Evolutionary conservation across 2,113 vertebrate species (phyloP), one percentile per base, ranked within the genome.

Genomic region (Todiramphus chloris): DNA sequence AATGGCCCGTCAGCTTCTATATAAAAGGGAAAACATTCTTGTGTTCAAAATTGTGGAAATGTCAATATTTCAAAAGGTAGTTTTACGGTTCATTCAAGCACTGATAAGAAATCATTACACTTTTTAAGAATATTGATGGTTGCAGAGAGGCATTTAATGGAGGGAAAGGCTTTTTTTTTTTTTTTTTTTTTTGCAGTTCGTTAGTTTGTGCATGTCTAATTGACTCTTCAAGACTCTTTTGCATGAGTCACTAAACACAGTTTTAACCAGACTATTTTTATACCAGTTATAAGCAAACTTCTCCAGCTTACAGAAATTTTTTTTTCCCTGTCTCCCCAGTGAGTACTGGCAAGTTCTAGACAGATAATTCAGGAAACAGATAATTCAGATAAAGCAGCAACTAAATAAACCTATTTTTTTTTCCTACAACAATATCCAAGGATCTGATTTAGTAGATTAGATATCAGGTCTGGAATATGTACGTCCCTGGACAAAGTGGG

Each of bases 41-140:
- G 95, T 97, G 94, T 91, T 98, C 97, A 98, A 94, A 97, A 94
- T 55, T 96, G 96, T 97, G 97, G 97, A 98, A 98, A 98, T 98
- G 97, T 98, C 98, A 98, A 98, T 98, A 98, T 97, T 97, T 97
- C 97, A 97, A 98, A 98, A 98, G 97, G 96, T 97, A 98, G 96
- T 98, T 98, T 98, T 98, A 97, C 74, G 95, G 98, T 98, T 98
- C 97, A 98, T 98, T 98, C 96, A 98, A 98, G 96, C 96, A 95
- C 97, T 93, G 83, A 97, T 98, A 94, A 98, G 97, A 98, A 98
- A 98, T 98, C 98, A 98, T 98, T 98, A 98, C 84, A 97, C 91
- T 96, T 98, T 98, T 98, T 96, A 98, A 98, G 96, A 96, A 96
- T 97, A 97, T 97, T 97, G 97, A 98, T 97, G 94, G 96, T 96